Conservation (phyloP, 2,888 invertebrate genomes). For the Coelinius sp. region DNA sequence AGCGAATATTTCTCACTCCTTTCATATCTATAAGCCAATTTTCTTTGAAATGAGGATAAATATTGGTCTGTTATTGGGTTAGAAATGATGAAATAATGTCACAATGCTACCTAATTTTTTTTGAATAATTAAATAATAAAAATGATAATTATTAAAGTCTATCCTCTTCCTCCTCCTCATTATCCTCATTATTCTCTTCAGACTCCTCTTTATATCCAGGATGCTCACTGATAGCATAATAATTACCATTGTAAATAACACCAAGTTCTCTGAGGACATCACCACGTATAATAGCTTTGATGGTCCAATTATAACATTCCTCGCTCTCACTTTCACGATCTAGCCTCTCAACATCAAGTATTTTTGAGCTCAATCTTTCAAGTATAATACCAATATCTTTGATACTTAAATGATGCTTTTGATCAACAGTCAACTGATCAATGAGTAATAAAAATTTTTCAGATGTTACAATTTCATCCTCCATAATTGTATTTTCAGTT, state of each 20-base stretch:
- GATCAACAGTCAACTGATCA: constrained; percentile 93
- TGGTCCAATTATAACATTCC: constrained; percentile 97
- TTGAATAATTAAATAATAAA: not conserved
- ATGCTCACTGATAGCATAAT: constrained; percentile 95
- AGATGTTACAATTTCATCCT: constrained; percentile 90
- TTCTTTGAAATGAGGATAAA: not conserved
- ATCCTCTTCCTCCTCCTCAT: constrained; percentile 85
- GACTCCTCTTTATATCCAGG: constrained; percentile 93
- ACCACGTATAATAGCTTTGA: constrained; percentile 94
- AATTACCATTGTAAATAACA: constrained; percentile 95
- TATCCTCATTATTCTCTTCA: constrained; percentile 87
- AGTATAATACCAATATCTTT: constrained; percentile 96
- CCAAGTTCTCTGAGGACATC: constrained; percentile 92
- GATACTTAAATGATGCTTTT: constrained; percentile 92
- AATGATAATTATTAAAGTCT: constrained; percentile 68
- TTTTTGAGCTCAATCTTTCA: constrained; percentile 92
- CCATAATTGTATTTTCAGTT: constrained; percentile 93
- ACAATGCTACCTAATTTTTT: constrained; percentile 9
- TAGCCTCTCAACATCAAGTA: constrained; percentile 92
- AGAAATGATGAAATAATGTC: not conserved
- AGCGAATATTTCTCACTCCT: no score
- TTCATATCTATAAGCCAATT: not conserved
- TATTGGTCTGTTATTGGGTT: not conserved
- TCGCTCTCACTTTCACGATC: constrained; percentile 94
- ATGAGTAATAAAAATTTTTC: constrained; percentile 94